Evolutionary conservation across 2,888 invertebrate genomes (phyloP).

Genomic region (Drosophila leonis): DNA sequence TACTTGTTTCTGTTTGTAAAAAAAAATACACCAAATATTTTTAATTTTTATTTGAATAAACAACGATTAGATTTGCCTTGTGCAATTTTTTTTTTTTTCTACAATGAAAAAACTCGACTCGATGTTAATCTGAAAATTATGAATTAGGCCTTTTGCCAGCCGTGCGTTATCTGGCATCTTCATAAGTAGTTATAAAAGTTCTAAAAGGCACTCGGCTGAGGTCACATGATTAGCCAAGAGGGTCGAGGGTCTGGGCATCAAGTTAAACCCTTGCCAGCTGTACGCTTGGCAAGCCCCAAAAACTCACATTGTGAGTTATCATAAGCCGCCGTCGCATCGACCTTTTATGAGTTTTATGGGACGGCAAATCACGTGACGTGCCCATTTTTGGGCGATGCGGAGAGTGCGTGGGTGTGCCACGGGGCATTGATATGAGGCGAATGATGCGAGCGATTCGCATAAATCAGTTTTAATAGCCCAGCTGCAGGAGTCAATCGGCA

Average conservation of each 20-base stretch:
- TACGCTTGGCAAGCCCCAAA: conserved; percentile 12
- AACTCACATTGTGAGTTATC: conserved; percentile 9
- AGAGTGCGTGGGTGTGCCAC: conserved; percentile 65
- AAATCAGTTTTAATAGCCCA: conserved; percentile 76
- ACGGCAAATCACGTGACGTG: conserved; percentile 73
- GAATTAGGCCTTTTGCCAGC: conserved; percentile 7
- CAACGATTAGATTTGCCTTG: neutral
- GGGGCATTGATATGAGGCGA: conserved; percentile 38
- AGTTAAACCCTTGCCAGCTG: conserved; percentile 43
- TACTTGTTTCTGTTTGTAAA: too few species aligned
- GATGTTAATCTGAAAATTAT: conserved; percentile 4
- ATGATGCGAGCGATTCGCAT: conserved; percentile 44
- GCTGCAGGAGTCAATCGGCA: conserved; percentile 64
- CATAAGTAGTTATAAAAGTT: conserved; percentile 36
- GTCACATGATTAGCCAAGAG: conserved; percentile 39
- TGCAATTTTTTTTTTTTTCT: neutral
- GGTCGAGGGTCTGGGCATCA: conserved; percentile 6
- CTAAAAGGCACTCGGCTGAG: conserved; percentile 41
- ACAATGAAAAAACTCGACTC: neutral
- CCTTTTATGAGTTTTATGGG: conserved; percentile 66
- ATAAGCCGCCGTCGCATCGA: conserved; percentile 55
- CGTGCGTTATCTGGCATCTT: conserved; percentile 67
- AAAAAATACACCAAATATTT: neutral
- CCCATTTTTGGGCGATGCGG: conserved; percentile 65
- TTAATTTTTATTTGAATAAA: neutral